These are phyloP conservation scores for Microtus ochrogaster DNA, from an alignment of 2,113 vertebrate genomes.

Conservation along the genomic window DNA sequence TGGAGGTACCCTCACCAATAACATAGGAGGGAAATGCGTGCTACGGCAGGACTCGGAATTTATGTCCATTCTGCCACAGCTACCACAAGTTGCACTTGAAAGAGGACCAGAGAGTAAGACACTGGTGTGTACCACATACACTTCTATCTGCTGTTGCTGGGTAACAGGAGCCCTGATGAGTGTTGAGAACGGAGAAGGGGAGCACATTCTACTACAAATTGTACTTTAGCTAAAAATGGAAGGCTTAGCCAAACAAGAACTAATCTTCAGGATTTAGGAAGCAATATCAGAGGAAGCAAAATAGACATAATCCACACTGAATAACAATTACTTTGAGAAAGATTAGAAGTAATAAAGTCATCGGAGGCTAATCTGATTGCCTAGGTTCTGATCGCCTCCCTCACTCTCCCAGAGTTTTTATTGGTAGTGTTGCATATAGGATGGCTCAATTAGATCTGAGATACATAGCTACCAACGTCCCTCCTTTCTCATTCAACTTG, in stretches of 20 bases:
- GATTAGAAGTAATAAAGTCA: not conserved
- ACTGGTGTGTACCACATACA: not conserved
- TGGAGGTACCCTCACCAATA: not conserved
- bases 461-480: not conserved
- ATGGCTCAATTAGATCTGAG: not conserved
- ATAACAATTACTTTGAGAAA: conserved; percentile 21
- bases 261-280: conserved; percentile 44
- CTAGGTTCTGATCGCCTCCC: not conserved
- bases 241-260: not conserved
- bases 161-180: not conserved
- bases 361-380: not conserved
- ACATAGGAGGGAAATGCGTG: not conserved
- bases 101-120: not conserved
- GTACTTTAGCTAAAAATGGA: not conserved
- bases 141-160: not conserved
- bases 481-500: not conserved
- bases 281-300: not conserved
- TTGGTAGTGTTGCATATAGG: not conserved
- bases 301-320: not conserved
- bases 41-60: not conserved
- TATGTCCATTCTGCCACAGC: too few species aligned
- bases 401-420: not conserved
- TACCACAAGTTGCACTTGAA: not conserved
- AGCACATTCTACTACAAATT: not conserved
- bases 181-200: not conserved